These are phyloP conservation scores for Sebastolobus alascanus DNA, from an alignment of 2,797 vertebrate genomes.

Conservation along the genomic window DNA sequence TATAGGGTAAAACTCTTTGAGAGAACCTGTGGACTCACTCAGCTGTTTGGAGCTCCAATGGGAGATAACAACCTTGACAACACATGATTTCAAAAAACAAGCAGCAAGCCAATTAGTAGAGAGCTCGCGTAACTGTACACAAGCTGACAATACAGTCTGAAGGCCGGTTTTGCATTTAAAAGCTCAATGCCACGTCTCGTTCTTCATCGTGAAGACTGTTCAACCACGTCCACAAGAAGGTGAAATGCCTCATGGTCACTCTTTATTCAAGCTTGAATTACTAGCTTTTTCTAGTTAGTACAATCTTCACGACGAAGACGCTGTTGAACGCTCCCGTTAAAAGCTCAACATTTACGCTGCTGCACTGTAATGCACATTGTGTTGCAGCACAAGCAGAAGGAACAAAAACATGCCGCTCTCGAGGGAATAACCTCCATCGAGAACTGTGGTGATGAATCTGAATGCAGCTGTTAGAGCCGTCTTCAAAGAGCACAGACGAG, in stretches of 20 bases:
- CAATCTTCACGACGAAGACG: no score
- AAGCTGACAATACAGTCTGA: background rate
- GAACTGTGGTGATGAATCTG: conserved; percentile 18
- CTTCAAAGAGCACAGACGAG: background rate
- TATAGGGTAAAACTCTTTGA: background rate
- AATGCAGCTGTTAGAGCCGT: conserved; percentile 20
- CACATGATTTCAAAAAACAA: background rate
- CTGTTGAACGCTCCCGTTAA: no score
- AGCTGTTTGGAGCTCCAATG: background rate
- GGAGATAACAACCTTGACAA: background rate
- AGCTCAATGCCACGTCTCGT: background rate
- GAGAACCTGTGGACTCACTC: background rate
- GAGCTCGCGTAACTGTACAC: background rate
- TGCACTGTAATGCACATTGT: background rate
- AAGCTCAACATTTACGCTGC: background rate
- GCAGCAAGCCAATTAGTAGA: background rate
- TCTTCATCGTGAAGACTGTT: background rate
- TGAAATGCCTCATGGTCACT: background rate
- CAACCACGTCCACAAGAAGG: background rate
- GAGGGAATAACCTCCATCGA: conserved; percentile 7
- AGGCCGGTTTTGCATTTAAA: background rate
- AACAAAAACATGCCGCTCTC: conserved; percentile 20
- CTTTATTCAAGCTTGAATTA: background rate
- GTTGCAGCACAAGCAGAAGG: background rate
- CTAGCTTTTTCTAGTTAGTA: no score